phyloP scores from a whole-genome alignment of 2,888 invertebrate species.

The Patella ulyssiponensis region DNA sequence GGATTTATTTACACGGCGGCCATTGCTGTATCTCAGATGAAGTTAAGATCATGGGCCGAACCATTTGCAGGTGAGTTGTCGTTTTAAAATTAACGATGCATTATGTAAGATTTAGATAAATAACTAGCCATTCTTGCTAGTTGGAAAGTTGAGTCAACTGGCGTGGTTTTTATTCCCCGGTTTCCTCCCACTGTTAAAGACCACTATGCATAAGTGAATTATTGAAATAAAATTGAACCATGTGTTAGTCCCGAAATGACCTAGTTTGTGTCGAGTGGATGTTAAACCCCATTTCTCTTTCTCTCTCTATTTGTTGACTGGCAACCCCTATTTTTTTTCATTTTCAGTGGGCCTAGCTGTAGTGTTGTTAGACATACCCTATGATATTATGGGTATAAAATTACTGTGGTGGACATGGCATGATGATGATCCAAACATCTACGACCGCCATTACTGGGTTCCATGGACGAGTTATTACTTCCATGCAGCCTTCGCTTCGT shows the following conservation, averaged over 20 bases:
- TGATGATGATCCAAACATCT: slow-evolving; percentile 75
- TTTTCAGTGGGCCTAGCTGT: slow-evolving; percentile 79
- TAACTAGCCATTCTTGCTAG: no score
- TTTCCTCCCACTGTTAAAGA: no score
- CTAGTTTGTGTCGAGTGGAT: no score
- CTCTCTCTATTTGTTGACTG: no score
- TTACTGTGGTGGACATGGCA: slow-evolving; percentile 90
- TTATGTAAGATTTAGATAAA: no score
- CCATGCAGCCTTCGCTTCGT: slow-evolving; percentile 83
- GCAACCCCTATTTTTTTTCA: slow-evolving; percentile 16
- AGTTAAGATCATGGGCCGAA: slow-evolving; percentile 74
- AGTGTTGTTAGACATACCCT: slow-evolving; percentile 84
- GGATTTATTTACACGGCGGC: slow-evolving; percentile 75
- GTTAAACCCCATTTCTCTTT: no score
- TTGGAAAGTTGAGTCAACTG: no score
- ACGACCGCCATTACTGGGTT: slow-evolving; percentile 85
- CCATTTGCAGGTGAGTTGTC: slow-evolving; percentile 71
- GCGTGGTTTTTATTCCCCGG: no score
- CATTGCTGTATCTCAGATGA: slow-evolving; percentile 73
- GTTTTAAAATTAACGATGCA: not conserved
- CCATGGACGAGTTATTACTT: slow-evolving; percentile 90
- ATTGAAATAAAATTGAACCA: no score
- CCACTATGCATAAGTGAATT: no score
- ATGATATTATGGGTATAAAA: slow-evolving; percentile 84
- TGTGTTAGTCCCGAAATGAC: no score